Evolutionary conservation across 2,113 vertebrate genomes (phyloP).

Genomic region (Sylvilagus bachmani): DNA sequence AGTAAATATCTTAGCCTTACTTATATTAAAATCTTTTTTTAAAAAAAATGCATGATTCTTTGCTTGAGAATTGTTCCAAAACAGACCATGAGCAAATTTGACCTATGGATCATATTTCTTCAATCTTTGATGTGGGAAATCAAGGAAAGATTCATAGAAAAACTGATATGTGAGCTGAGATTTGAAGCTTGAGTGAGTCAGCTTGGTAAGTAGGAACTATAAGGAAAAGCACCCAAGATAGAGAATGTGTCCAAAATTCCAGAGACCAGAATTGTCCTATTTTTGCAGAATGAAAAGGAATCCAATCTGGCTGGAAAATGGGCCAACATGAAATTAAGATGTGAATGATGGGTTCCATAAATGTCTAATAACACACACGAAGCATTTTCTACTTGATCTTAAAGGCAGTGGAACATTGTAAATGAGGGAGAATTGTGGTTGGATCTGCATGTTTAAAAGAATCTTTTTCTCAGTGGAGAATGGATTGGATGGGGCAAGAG

Average conservation of each 20-base stretch:
- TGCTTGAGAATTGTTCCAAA: neutral
- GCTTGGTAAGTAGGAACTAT: neutral
- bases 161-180: neutral
- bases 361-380: neutral
- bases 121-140: neutral
- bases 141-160: neutral
- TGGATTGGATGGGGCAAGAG: neutral
- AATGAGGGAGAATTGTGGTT: neutral
- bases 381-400: neutral
- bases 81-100: neutral
- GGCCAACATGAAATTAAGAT: neutral
- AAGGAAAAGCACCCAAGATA: neutral
- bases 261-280: neutral
- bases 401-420: neutral
- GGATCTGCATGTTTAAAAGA: neutral
- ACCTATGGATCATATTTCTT: neutral
- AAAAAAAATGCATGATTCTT: neutral
- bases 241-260: neutral
- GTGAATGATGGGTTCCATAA: neutral
- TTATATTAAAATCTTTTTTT: neutral
- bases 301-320: neutral
- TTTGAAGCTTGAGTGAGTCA: neutral
- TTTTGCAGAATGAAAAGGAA: neutral
- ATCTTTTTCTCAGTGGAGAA: neutral
- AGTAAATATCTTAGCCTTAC: neutral